Evolutionary conservation across 2,888 invertebrate species (phyloP).

Genomic region (Physocephala rufipes): DNA sequence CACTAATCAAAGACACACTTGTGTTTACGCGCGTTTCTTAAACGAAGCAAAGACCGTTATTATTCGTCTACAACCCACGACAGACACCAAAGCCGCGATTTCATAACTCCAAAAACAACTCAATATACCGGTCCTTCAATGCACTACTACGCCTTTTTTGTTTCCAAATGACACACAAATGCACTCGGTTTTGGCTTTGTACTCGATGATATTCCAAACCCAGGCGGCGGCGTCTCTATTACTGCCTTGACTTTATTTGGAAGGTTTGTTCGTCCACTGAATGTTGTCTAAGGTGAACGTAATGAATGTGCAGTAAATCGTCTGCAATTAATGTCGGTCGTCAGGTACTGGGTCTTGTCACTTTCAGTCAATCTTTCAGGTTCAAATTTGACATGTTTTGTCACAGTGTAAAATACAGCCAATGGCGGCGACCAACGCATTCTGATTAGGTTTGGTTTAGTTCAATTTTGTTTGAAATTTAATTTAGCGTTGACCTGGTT

Average conservation of each 20-base stretch:
- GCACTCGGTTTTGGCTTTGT: no score
- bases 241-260: no score
- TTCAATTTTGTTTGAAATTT: not conserved
- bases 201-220: no score
- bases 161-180: no score
- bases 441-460: conserved; percentile 10
- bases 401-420: not conserved
- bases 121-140: no score
- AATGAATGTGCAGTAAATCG: conserved; percentile 39
- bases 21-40: no score
- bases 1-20: no score
- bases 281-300: conserved; percentile 23
- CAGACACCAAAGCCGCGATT: no score
- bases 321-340: conserved; percentile 35
- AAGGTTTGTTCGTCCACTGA: conserved; percentile 34
- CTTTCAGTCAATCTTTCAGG: not conserved
- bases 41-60: no score
- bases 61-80: no score
- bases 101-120: no score
- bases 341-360: conserved; percentile 29
- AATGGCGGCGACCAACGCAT: not conserved
- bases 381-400: conserved; percentile 18
- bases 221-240: not conserved
- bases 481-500: not conserved
- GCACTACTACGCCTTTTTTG: no score